Percentiles rank a stretch among this genome's conserved stretches.
These are phyloP conservation scores for Chaenogobius annularis DNA, from an alignment of 2,113 vertebrate genomes.

Conservation along the genomic window DNA sequence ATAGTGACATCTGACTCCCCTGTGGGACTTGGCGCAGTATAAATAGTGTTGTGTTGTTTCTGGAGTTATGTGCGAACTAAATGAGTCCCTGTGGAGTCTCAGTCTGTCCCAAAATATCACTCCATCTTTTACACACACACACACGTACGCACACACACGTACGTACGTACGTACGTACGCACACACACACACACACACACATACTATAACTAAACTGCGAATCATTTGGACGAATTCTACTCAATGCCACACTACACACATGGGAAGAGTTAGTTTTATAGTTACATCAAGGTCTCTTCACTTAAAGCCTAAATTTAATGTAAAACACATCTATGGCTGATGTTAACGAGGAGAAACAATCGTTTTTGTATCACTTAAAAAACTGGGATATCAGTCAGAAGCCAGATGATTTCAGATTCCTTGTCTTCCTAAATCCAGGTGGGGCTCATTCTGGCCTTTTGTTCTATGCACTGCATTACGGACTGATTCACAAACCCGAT, in stretches of 20 bases:
- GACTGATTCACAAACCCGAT: background rate
- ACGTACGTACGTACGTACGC: background rate
- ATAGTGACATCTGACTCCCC: slow-evolving; percentile 44
- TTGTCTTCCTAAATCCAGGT: background rate
- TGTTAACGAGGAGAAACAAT: background rate
- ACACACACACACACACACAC: slow-evolving; percentile 8
- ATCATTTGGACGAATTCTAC: background rate
- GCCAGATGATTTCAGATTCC: background rate
- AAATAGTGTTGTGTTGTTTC: slow-evolving; percentile 19
- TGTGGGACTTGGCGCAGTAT: slow-evolving; percentile 8
- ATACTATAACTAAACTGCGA: background rate
- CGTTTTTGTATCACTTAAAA: background rate
- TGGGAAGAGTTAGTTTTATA: background rate
- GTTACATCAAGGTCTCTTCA: background rate
- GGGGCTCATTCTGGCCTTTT: background rate
- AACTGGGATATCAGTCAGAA: background rate
- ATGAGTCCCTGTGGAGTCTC: slow-evolving; percentile 37
- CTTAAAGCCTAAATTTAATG: background rate
- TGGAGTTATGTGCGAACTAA: slow-evolving; percentile 35
- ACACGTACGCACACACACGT: no score
- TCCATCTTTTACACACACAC: slow-evolving; percentile 16
- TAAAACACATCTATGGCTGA: background rate
- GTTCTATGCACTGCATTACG: background rate
- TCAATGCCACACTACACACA: background rate
- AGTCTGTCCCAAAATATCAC: slow-evolving; percentile 38